Percentiles rank a stretch among this genome's conserved stretches.
Evolutionary conservation across 2,113 vertebrate species (phyloP).

Genomic region (Megaptera novaeangliae): DNA sequence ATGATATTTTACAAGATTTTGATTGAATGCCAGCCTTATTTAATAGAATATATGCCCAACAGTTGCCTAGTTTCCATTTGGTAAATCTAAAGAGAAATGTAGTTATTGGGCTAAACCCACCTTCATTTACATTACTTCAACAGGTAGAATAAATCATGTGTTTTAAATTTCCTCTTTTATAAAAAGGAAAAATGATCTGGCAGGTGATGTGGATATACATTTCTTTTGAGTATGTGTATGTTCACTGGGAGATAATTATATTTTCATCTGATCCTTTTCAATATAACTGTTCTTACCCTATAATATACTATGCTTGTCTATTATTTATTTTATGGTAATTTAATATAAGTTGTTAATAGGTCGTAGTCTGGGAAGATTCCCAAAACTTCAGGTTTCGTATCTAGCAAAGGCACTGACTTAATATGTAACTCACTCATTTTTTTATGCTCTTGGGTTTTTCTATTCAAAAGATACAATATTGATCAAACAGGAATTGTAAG

Average conservation of each 20-base stretch:
- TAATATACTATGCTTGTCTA: slow-evolving; percentile 19
- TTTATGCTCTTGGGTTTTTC: not conserved
- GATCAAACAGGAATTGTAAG: not conserved
- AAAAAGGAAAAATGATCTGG: slow-evolving; percentile 50
- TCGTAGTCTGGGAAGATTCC: slow-evolving; percentile 9
- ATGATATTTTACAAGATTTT: slow-evolving; percentile 21
- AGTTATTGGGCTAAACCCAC: not conserved
- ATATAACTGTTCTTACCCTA: slow-evolving; percentile 27
- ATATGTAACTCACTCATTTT: not conserved
- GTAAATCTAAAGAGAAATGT: not conserved
- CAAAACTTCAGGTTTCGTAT: slow-evolving; percentile 34
- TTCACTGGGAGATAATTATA: slow-evolving; percentile 65
- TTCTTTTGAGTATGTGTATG: slow-evolving; percentile 42
- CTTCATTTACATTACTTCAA: slow-evolving; percentile 50
- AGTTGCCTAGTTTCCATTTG: not conserved
- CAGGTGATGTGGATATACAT: slow-evolving; percentile 39
- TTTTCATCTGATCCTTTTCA: slow-evolving; percentile 65
- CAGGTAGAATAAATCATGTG: slow-evolving; percentile 60
- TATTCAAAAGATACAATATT: not conserved
- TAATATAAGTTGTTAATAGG: slow-evolving; percentile 45
- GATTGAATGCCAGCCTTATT: slow-evolving; percentile 19
- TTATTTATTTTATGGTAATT: slow-evolving; percentile 61
- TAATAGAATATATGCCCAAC: not conserved
- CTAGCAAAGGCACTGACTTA: not conserved
- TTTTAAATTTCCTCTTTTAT: slow-evolving; percentile 72